Percentiles rank a stretch among this genome's conserved stretches.
phyloP scores from a whole-genome alignment of 2,797 vertebrate species.

The Melanotaenia boesemani region DNA sequence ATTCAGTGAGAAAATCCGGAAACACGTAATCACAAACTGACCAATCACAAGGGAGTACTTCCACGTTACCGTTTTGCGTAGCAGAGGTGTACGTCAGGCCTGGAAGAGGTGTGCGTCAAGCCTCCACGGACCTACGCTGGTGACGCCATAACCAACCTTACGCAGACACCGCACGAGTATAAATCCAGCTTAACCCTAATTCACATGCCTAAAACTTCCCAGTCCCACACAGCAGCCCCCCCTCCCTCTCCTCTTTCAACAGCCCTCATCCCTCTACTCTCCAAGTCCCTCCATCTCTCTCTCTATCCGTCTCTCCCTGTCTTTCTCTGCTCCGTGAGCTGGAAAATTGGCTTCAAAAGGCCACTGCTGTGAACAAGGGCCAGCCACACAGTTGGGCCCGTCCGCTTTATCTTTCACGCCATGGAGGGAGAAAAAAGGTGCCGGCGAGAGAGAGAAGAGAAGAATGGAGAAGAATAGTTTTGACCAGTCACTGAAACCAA shows the following conservation, averaged over 20 bases:
- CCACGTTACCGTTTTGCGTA: no score
- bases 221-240: constrained; percentile 12
- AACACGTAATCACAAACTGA: no score
- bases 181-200: constrained; percentile 51
- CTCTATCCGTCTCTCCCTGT: constrained; percentile 70
- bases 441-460: constrained; percentile 72
- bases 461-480: constrained; percentile 85
- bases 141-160: no score
- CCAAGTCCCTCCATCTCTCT: constrained; percentile 68
- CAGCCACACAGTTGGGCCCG: constrained; percentile 86
- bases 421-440: constrained; percentile 70
- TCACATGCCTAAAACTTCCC: constrained; percentile 78
- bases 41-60: no score
- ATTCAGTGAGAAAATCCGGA: no score
- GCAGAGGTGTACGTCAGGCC: no score
- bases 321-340: constrained; percentile 87
- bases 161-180: no score
- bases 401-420: constrained; percentile 86
- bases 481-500: constrained; percentile 88
- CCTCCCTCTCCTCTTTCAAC: neutral
- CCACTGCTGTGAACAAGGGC: constrained; percentile 88
- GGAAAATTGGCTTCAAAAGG: constrained; percentile 90
- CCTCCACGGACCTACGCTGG: no score
- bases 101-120: no score
- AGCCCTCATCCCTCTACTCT: constrained; percentile 63